phyloP scores from a whole-genome alignment of 1,140 invertebrate species.

The Bombus breviceps region DNA sequence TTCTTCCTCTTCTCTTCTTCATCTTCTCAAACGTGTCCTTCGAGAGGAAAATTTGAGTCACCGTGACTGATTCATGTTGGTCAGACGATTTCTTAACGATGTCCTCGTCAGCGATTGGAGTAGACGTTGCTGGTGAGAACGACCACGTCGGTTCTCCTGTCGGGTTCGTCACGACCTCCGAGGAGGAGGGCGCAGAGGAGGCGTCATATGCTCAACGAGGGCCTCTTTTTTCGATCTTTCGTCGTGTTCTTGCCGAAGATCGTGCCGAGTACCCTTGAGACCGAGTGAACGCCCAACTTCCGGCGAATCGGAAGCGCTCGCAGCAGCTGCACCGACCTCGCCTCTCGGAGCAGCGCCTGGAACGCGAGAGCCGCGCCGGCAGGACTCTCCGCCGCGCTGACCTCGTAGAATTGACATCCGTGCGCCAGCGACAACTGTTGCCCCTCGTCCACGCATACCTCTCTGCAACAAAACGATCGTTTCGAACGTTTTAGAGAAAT shows the following conservation, averaged over 20 bases:
- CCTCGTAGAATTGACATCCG: slow-evolving; percentile 93
- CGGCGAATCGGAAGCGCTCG: slow-evolving; percentile 87
- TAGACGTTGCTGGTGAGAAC: slow-evolving; percentile 78
- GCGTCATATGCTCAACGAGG: slow-evolving; percentile 88
- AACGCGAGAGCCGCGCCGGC: slow-evolving; percentile 91
- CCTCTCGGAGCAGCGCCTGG: slow-evolving; percentile 89
- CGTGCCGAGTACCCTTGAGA: slow-evolving; percentile 90
- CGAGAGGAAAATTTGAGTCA: background rate
- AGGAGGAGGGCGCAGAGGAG: slow-evolving; percentile 78
- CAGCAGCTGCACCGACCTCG: slow-evolving; percentile 88
- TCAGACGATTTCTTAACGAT: background rate
- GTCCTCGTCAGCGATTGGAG: slow-evolving; percentile 69
- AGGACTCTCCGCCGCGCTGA: slow-evolving; percentile 91
- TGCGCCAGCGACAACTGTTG: slow-evolving; percentile 90
- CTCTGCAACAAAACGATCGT: slow-evolving; percentile 81
- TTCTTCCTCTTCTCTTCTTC: background rate
- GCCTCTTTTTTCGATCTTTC: slow-evolving; percentile 88
- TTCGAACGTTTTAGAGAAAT: background rate
- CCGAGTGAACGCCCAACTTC: slow-evolving; percentile 90
- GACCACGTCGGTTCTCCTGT: slow-evolving; percentile 72
- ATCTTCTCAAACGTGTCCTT: too few species aligned
- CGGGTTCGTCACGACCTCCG: slow-evolving; percentile 75
- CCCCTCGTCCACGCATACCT: slow-evolving; percentile 91
- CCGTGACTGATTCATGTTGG: background rate
- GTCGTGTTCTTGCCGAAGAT: slow-evolving; percentile 91